These are phyloP conservation scores for Celastrina argiolus DNA, from an alignment of 2,888 invertebrate genomes.

Conservation along the genomic window DNA sequence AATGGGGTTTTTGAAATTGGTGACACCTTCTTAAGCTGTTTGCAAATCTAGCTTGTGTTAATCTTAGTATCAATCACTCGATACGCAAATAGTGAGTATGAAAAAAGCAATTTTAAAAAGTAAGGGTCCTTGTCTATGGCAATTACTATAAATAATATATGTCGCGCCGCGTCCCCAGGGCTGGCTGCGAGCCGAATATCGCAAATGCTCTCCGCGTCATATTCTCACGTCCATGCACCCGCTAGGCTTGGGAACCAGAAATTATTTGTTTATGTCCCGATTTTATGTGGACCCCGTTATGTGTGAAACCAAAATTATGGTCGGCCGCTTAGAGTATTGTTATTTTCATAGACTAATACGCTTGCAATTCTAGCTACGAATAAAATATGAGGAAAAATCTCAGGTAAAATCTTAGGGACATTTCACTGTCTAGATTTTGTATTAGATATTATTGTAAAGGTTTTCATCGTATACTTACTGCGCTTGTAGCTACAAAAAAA, in stretches of 20 bases:
- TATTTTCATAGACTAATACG: neutral
- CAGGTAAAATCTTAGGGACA: too few species aligned
- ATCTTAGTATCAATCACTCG: neutral
- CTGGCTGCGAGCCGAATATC: slow-evolving; percentile 47
- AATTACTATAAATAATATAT: slow-evolving; percentile 72
- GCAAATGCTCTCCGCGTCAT: slow-evolving; percentile 63
- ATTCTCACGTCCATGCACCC: slow-evolving; percentile 56
- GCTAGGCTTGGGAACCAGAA: slow-evolving; percentile 24
- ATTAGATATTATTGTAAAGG: too few species aligned
- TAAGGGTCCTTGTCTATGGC: slow-evolving; percentile 43
- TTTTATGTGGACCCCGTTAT: neutral
- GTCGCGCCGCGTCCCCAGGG: slow-evolving; percentile 52
- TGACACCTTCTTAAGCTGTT: too few species aligned
- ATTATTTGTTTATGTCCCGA: slow-evolving; percentile 22
- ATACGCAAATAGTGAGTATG: neutral
- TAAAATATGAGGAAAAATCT: too few species aligned
- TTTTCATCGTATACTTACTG: too few species aligned
- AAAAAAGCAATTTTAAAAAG: slow-evolving; percentile 37
- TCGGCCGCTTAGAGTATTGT: neutral
- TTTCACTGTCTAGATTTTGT: too few species aligned
- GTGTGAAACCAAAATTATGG: neutral
- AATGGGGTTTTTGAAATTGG: too few species aligned
- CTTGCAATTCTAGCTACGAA: too few species aligned
- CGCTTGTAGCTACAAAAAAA: too few species aligned
- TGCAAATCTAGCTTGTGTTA: too few species aligned